Evolutionary conservation across 2,113 vertebrate genomes (phyloP).

Genomic region (Istiophorus platypterus): DNA sequence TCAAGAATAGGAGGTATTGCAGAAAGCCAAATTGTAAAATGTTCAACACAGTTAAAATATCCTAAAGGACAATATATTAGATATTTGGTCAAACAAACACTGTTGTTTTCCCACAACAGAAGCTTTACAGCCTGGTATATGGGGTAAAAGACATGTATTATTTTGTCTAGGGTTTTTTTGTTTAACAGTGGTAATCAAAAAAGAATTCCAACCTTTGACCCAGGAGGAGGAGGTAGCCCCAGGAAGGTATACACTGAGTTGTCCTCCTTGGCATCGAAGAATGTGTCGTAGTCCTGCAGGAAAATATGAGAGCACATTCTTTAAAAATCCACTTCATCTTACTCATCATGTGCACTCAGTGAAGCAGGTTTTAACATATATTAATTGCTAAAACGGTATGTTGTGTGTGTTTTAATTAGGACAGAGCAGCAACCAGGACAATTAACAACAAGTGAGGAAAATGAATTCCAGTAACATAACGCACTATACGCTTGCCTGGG

Average conservation of each 20-base stretch:
- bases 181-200: background rate
- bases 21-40: background rate
- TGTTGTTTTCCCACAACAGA: background rate
- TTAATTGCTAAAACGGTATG: no score
- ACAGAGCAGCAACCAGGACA: background rate
- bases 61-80: background rate
- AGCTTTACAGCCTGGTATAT: background rate
- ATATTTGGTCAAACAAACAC: background rate
- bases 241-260: slow-evolving; percentile 95
- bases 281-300: slow-evolving; percentile 96
- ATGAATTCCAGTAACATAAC: background rate
- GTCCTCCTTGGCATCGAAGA: slow-evolving; percentile 98
- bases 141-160: background rate
- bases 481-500: no score
- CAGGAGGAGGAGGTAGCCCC: slow-evolving; percentile 93
- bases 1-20: no score
- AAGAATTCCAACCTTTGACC: slow-evolving; percentile 89
- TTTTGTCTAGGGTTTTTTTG: background rate
- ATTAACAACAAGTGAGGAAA: background rate
- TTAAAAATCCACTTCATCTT: background rate
- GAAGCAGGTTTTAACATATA: background rate
- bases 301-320: background rate
- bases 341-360: background rate
- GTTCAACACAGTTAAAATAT: background rate
- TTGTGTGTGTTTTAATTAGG: background rate